Percentiles rank a stretch among this genome's conserved stretches.
Conservation (phyloP, 2,888 invertebrate species). For the Heterodera filipjevi region DNA sequence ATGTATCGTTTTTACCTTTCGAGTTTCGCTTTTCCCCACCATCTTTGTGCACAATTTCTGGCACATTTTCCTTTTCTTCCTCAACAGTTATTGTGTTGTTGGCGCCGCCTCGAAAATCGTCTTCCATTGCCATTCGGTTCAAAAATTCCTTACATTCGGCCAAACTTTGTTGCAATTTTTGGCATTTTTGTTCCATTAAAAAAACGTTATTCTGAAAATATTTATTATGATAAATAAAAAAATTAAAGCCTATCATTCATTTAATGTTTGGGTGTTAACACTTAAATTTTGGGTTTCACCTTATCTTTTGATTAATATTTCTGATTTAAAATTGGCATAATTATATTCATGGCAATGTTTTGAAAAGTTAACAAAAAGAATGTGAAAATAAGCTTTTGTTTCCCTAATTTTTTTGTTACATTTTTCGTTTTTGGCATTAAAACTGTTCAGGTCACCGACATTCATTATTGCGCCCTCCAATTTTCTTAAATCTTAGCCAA, state of each 20-base stretch:
- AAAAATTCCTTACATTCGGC: background rate
- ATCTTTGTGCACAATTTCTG: background rate
- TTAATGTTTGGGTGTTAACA: too few relatives aligned
- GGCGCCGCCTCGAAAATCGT: background rate
- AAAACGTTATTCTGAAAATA: background rate
- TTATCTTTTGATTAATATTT: too few relatives aligned
- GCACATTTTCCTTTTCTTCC: background rate
- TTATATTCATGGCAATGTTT: too few relatives aligned
- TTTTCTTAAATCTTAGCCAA: background rate
- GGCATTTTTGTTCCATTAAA: background rate
- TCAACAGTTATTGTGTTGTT: background rate
- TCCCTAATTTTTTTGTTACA: too few relatives aligned
- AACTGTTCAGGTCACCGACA: background rate
- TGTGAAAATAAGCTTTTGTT: too few relatives aligned
- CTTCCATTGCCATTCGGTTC: slow-evolving; percentile 7
- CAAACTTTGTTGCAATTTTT: background rate
- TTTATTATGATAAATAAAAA: too few relatives aligned
- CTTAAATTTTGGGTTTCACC: too few relatives aligned
- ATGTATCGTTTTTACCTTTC: too few relatives aligned
- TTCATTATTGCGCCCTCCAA: background rate
- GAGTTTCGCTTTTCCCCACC: background rate
- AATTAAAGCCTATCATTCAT: too few relatives aligned
- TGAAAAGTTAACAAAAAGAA: too few relatives aligned
- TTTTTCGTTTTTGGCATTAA: too few relatives aligned
- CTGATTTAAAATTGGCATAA: too few relatives aligned